Evolutionary conservation across 2,797 vertebrate genomes (phyloP).

Genomic region (Austrolebias charrua): DNA sequence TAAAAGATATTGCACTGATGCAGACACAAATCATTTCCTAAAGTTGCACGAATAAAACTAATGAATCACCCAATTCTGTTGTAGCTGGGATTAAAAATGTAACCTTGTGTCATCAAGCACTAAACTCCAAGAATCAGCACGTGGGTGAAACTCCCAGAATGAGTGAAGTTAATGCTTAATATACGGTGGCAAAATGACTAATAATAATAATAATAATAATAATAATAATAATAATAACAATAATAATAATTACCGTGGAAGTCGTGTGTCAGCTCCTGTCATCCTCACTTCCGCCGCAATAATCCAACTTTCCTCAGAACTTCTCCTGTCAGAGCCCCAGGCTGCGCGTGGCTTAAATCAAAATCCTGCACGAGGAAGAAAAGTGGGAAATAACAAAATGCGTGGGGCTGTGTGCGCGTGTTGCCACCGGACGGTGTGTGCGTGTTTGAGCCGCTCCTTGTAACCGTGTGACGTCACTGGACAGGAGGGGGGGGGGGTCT

Average conservation of each 20-base stretch:
- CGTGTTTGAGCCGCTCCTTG: conserved; percentile 44
- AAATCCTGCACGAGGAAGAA: not conserved
- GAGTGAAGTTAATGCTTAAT: too few species aligned
- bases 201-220: not conserved
- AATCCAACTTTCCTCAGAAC: conserved; percentile 65
- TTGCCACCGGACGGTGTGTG: conserved; percentile 12
- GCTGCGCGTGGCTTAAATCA: not conserved
- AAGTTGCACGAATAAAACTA: not conserved
- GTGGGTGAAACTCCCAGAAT: not conserved
- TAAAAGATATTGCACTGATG: too few species aligned
- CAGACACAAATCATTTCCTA: not conserved
- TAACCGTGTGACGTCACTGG: conserved; percentile 55
- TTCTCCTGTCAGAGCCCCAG: not conserved
- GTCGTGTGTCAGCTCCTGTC: conserved; percentile 43
- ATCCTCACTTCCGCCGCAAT: conserved; percentile 48
- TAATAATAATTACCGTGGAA: conserved; percentile 50
- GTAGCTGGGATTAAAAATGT: not conserved
- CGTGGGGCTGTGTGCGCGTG: not conserved
- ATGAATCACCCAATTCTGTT: not conserved
- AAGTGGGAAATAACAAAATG: not conserved
- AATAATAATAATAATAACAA: conserved; percentile 1
- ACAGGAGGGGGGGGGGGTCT: not conserved
- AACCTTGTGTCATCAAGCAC: conserved; percentile 3
- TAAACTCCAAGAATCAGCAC: not conserved
- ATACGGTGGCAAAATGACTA: not conserved